Percentiles rank a stretch among this genome's conserved stretches.
Evolutionary conservation across 2,113 vertebrate genomes (phyloP).

Genomic region (Cacatua alba): DNA sequence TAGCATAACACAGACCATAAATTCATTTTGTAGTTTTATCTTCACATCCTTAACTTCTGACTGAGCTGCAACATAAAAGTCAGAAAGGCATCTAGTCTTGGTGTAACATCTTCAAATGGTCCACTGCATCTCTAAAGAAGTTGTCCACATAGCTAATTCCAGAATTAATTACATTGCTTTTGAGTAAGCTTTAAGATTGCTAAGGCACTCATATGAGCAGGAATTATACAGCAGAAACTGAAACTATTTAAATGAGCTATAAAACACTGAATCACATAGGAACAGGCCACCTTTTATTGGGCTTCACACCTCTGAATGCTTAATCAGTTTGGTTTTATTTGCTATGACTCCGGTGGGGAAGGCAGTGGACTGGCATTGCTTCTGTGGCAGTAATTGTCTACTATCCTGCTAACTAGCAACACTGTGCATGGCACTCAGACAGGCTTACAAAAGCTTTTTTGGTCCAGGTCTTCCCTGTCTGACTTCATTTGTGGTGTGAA

Average conservation of each 20-base stretch:
- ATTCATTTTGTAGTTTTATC: background rate
- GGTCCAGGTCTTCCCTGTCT: background rate
- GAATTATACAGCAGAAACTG: background rate
- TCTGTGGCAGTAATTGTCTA: background rate
- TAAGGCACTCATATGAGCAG: background rate
- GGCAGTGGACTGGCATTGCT: background rate
- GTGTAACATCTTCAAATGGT: background rate
- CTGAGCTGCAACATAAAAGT: background rate
- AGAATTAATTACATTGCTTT: slow-evolving; percentile 13
- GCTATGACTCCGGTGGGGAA: background rate
- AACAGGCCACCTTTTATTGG: background rate
- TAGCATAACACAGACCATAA: background rate
- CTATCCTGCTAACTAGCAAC: background rate
- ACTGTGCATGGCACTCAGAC: too few relatives aligned
- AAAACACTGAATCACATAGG: background rate
- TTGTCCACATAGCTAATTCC: background rate
- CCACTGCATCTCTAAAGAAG: background rate
- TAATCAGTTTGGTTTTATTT: slow-evolving; percentile 11
- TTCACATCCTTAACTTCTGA: background rate
- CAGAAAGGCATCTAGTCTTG: background rate
- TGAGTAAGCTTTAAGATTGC: slow-evolving; percentile 4
- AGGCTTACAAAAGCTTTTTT: background rate
- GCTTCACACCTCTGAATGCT: slow-evolving; percentile 36
- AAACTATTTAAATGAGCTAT: slow-evolving; percentile 34
- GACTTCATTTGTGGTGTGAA: background rate